A percentile compares a stretch with the other conserved stretches of the same genome.
These are phyloP conservation scores for Phrynocephalus vlangalii DNA, from an alignment of 2,797 vertebrate species.

Conservation along the genomic window DNA sequence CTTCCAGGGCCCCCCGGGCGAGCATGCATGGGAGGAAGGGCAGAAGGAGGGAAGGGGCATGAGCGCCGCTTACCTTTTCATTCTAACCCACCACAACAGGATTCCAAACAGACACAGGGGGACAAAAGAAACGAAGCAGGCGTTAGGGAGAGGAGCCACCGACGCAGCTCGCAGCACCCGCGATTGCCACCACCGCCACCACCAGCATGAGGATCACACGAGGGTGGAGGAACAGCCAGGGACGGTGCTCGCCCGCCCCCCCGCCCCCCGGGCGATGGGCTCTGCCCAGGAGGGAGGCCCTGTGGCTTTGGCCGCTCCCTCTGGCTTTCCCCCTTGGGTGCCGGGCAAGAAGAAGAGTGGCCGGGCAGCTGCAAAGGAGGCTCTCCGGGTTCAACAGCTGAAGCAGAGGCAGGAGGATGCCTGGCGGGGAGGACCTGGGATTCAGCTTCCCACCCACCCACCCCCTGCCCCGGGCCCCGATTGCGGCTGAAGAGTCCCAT, in stretches of 20 bases:
- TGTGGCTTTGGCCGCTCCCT: neutral
- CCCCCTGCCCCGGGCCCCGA: no score
- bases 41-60: slow-evolving; percentile 83
- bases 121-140: slow-evolving; percentile 97
- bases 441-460: neutral
- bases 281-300: neutral
- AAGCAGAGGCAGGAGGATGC: neutral
- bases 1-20: slow-evolving; percentile 64
- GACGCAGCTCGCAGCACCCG: slow-evolving; percentile 69
- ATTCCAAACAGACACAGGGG: slow-evolving; percentile 97
- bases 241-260: neutral
- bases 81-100: slow-evolving; percentile 99
- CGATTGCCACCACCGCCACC: slow-evolving; percentile 23
- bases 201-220: no score
- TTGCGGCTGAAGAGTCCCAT: no score
- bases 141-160: slow-evolving; percentile 76
- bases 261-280: neutral
- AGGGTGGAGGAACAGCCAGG: neutral
- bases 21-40: slow-evolving; percentile 91
- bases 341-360: neutral
- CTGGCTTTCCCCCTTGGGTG: neutral
- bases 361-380: neutral
- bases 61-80: slow-evolving; percentile 97
- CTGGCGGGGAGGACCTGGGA: neutral
- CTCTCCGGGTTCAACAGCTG: neutral